Conservation (phyloP, 2,113 vertebrate species). For the Aix galericulata region DNA sequence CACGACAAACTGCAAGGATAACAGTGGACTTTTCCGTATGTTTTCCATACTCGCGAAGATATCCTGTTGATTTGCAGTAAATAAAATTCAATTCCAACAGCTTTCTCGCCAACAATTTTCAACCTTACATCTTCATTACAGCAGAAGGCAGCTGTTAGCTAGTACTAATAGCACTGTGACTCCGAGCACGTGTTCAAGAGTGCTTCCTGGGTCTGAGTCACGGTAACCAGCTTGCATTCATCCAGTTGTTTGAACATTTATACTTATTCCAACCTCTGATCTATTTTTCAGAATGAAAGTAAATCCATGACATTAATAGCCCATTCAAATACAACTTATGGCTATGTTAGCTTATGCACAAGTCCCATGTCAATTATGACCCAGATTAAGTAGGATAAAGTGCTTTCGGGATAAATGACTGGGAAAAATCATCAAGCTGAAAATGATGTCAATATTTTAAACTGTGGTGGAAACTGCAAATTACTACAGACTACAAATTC, state of each 20-base stretch:
- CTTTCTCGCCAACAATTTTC: not conserved
- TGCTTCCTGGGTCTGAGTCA: not conserved
- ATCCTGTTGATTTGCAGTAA: slow-evolving; percentile 55
- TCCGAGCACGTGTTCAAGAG: not conserved
- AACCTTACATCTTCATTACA: not conserved
- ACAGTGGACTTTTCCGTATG: slow-evolving; percentile 29
- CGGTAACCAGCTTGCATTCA: not conserved
- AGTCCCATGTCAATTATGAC: slow-evolving; percentile 38
- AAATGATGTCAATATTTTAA: slow-evolving; percentile 16
- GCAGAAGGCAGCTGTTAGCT: slow-evolving; percentile 1
- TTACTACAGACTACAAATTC: not conserved
- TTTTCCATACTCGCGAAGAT: not conserved
- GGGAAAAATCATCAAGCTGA: slow-evolving; percentile 57
- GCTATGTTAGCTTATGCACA: not conserved
- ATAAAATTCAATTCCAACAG: slow-evolving; percentile 40
- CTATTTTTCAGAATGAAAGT: not conserved
- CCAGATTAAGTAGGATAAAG: slow-evolving; percentile 45
- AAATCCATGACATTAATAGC: not conserved
- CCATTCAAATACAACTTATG: not conserved
- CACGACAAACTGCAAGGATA: not conserved
- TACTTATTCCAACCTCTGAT: not conserved
- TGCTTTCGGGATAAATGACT: slow-evolving; percentile 43
- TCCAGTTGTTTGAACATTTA: slow-evolving; percentile 14
- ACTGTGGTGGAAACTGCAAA: not conserved
- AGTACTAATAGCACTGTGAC: not conserved